phyloP scores from a whole-genome alignment of 2,113 vertebrate genomes.

The Thermophis baileyi region DNA sequence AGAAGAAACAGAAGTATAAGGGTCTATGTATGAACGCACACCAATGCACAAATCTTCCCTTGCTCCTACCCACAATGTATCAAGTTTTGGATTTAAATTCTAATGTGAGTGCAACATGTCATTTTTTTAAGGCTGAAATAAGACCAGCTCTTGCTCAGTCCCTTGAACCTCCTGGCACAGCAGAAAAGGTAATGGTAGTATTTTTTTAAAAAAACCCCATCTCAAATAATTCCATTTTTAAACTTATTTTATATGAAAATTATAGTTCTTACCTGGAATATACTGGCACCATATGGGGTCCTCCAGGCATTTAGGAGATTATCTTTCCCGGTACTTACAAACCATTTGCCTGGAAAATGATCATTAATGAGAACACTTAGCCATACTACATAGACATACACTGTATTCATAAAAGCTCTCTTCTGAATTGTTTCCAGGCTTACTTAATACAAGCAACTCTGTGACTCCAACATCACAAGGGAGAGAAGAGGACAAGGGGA shows the following conservation, averaged over 20 bases:
- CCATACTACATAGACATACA: not conserved
- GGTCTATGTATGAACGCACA: not conserved
- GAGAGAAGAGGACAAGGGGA: not conserved
- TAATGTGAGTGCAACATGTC: not conserved
- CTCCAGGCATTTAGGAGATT: conserved; percentile 98
- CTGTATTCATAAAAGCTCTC: not conserved
- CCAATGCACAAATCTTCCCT: not conserved
- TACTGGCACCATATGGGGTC: conserved; percentile 98
- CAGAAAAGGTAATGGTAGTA: not conserved
- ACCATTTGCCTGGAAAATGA: conserved; percentile 76
- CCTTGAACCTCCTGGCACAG: not conserved
- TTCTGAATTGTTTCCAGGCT: not conserved
- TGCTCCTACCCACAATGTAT: not conserved
- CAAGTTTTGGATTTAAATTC: not conserved
- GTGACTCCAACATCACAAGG: not conserved
- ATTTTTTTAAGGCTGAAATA: not conserved
- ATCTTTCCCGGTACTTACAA: conserved; percentile 90
- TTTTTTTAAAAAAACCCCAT: no score
- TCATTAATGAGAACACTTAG: conserved; percentile 13
- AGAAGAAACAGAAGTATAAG: conserved; percentile 35
- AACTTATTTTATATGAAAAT: not conserved
- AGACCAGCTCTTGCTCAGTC: not conserved
- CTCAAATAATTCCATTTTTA: not conserved
- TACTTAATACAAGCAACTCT: not conserved
- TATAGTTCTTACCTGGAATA: conserved; percentile 87